phyloP scores from a whole-genome alignment of 2,797 vertebrate species.

The Gymnodraco acuticeps region DNA sequence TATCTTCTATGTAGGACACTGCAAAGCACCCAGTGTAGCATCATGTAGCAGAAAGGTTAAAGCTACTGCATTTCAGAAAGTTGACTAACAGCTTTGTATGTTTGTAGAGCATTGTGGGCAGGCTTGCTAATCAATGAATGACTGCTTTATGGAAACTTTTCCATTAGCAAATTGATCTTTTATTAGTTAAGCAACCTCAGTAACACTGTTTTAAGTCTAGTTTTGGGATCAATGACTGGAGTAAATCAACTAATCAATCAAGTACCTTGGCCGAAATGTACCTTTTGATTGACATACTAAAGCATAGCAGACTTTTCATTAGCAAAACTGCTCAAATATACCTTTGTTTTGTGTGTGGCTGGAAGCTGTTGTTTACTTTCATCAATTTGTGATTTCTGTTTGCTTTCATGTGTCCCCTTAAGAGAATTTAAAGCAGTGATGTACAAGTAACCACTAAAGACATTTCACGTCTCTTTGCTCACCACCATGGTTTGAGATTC shows the following conservation, averaged over 20 bases:
- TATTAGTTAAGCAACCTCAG: too few relatives aligned
- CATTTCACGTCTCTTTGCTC: background rate
- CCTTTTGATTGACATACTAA: background rate
- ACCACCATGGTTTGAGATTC: background rate
- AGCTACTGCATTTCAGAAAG: too few relatives aligned
- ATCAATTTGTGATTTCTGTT: constrained; percentile 15
- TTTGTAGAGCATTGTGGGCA: too few relatives aligned
- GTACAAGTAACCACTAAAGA: background rate
- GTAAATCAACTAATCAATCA: background rate
- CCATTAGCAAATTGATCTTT: too few relatives aligned
- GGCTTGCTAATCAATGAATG: too few relatives aligned
- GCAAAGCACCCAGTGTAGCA: too few relatives aligned
- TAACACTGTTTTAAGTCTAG: background rate
- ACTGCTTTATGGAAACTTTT: too few relatives aligned
- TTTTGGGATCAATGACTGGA: background rate
- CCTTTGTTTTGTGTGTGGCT: background rate
- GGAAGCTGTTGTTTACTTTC: constrained; percentile 20
- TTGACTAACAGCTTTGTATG: too few relatives aligned
- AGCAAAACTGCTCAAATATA: background rate
- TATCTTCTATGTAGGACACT: too few relatives aligned
- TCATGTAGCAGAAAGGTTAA: too few relatives aligned
- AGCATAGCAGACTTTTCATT: background rate
- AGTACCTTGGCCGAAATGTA: background rate
- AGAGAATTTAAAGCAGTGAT: constrained; percentile 3
- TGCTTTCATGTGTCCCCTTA: background rate